Evolutionary conservation across 2,797 vertebrate genomes (phyloP).

Genomic region (Sebastes itinus): DNA sequence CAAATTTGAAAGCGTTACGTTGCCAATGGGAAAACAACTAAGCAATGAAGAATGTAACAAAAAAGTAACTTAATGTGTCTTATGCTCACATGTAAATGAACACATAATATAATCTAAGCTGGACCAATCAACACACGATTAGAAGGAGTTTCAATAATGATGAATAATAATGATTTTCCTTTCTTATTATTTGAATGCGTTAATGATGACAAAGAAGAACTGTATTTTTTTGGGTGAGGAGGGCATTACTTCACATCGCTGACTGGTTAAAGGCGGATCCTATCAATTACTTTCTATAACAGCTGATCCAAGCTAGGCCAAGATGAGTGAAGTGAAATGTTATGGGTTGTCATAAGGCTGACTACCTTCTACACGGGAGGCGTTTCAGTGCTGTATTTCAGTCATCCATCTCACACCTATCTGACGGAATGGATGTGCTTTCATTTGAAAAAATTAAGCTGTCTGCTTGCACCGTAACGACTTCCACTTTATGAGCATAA

Average conservation of each 20-base stretch:
- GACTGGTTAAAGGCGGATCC: neutral
- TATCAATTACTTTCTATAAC: neutral
- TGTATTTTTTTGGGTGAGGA: no score
- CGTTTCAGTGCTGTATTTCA: neutral
- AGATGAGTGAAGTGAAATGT: neutral
- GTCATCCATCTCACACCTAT: neutral
- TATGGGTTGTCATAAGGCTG: neutral
- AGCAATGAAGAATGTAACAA: neutral
- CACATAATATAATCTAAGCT: neutral
- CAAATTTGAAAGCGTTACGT: neutral
- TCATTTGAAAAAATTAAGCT: neutral
- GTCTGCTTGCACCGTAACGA: neutral
- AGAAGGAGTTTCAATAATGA: neutral
- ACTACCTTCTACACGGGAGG: neutral
- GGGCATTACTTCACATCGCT: neutral
- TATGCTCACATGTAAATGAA: neutral
- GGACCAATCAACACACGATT: neutral
- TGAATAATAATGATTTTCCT: neutral
- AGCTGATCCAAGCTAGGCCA: neutral
- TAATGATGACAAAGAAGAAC: no score
- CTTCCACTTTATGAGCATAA: neutral
- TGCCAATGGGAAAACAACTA: slow-evolving; percentile 9
- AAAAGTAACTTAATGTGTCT: neutral
- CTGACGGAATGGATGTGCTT: neutral
- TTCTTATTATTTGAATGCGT: no score